These are phyloP conservation scores for Panthera tigris DNA, from an alignment of 2,113 vertebrate genomes.

Conservation along the genomic window DNA sequence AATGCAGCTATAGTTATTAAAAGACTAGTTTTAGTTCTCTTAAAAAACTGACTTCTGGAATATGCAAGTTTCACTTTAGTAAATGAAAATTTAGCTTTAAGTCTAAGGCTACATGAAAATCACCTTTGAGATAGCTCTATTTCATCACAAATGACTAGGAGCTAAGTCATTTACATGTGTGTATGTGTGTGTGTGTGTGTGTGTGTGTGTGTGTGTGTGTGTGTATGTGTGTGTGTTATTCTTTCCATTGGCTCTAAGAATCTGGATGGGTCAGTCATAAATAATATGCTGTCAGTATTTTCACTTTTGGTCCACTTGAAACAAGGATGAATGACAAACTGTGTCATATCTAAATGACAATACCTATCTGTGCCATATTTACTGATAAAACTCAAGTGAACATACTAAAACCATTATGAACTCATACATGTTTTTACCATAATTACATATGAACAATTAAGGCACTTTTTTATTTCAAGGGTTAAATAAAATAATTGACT, in stretches of 20 bases:
- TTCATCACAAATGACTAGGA: not conserved
- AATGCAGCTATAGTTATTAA: conserved; percentile 61
- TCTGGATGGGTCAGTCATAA: not conserved
- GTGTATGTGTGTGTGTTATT: not conserved
- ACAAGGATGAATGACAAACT: conserved; percentile 28
- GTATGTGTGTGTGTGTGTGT: not conserved
- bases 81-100: conserved; percentile 44
- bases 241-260: conserved; percentile 11
- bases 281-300: conserved; percentile 37
- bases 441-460: conserved; percentile 18
- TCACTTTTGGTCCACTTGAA: conserved; percentile 43
- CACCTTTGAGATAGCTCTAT: not conserved
- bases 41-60: conserved; percentile 41
- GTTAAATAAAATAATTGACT: conserved; percentile 39
- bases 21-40: conserved; percentile 65
- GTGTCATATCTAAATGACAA: not conserved
- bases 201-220: not conserved
- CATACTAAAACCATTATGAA: conserved; percentile 12
- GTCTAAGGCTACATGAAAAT: conserved; percentile 34
- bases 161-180: not conserved
- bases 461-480: not conserved
- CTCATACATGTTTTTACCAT: not conserved
- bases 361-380: not conserved
- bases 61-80: conserved; percentile 56
- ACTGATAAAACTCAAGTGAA: conserved; percentile 39